These are phyloP conservation scores for Lates japonicus DNA, from an alignment of 2,797 vertebrate species.

Conservation along the genomic window DNA sequence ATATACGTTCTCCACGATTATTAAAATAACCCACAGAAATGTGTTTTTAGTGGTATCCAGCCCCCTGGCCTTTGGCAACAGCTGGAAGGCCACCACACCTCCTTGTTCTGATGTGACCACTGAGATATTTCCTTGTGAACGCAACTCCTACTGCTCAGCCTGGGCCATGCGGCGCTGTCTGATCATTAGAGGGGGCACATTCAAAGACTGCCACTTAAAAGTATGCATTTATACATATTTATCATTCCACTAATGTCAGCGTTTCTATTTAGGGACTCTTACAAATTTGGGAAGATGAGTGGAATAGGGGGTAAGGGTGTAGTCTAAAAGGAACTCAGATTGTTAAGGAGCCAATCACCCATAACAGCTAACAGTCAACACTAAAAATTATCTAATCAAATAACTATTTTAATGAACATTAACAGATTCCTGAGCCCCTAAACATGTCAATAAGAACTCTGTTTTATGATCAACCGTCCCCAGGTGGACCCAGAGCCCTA, in stretches of 20 bases:
- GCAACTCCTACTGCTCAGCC: constrained; percentile 87
- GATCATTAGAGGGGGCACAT: constrained; percentile 84
- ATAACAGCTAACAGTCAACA: background rate
- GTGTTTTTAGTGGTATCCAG: constrained; percentile 50
- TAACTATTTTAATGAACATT: background rate
- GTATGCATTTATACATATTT: constrained; percentile 66
- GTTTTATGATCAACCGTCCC: background rate
- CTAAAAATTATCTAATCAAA: background rate
- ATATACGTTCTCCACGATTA: background rate
- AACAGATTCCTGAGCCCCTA: background rate
- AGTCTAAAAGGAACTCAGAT: background rate
- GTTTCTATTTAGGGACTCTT: background rate
- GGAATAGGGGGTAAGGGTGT: too few species aligned
- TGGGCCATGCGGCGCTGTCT: constrained; percentile 89
- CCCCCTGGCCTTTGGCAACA: constrained; percentile 82
- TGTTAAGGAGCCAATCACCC: background rate
- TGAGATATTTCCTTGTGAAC: constrained; percentile 87
- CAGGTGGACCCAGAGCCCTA: constrained; percentile 89
- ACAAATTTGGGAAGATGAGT: background rate
- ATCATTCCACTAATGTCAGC: background rate
- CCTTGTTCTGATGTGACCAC: constrained; percentile 84
- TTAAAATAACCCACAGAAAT: background rate
- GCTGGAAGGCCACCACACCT: constrained; percentile 85
- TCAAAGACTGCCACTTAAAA: constrained; percentile 87
- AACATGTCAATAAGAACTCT: background rate